Conservation (phyloP, 2,888 invertebrate species). For the Rotaria sp. region DNA sequence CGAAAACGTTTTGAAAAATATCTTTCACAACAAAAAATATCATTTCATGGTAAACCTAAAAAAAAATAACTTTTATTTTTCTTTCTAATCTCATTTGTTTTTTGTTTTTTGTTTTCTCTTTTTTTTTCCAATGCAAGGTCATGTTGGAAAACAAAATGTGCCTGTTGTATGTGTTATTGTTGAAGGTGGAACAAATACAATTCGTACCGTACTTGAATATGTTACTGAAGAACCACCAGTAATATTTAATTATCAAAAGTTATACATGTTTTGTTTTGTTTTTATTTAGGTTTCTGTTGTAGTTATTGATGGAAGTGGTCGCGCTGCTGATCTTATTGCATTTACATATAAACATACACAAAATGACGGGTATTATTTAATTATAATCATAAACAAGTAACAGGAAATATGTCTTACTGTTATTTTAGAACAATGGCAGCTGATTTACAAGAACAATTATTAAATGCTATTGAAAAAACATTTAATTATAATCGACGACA, state of each 20-base stretch:
- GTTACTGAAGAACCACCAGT: constrained; percentile 88
- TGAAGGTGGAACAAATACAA: constrained; percentile 93
- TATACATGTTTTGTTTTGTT: not conserved
- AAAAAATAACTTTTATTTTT: not conserved
- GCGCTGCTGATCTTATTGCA: constrained; percentile 87
- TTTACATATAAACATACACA: constrained; percentile 74
- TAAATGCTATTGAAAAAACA: constrained; percentile 81
- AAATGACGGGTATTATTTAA: not conserved
- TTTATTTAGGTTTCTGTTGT: constrained; percentile 70
- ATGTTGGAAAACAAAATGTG: constrained; percentile 3
- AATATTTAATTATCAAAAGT: not conserved
- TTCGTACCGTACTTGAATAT: constrained; percentile 88
- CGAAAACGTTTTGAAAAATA: constrained; percentile 87
- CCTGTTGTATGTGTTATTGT: constrained; percentile 65
- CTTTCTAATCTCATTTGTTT: too few species aligned
- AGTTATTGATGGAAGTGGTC: constrained; percentile 88
- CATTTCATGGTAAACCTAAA: constrained; percentile 3
- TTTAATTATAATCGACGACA: constrained; percentile 75
- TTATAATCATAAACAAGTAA: not conserved
- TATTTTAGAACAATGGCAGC: constrained; percentile 65
- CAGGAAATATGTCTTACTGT: too few species aligned
- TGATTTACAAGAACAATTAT: constrained; percentile 80
- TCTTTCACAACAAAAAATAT: constrained; percentile 70
- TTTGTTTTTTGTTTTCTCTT: not conserved
- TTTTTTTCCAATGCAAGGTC: not conserved